Conservation (phyloP, 2,888 invertebrate species). For the Agriopis leucophaearia region DNA sequence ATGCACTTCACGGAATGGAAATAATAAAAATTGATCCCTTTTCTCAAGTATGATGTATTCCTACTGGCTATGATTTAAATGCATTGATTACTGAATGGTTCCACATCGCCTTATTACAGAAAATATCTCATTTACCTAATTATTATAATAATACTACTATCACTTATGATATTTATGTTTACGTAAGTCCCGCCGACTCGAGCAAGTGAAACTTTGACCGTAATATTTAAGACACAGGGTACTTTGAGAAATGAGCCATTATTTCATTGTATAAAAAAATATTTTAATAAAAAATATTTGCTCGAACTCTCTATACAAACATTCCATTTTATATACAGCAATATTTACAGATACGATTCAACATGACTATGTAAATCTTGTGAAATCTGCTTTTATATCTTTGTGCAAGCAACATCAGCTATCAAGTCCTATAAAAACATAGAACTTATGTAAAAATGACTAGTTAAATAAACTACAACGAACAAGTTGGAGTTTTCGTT, state of each 20-base stretch:
- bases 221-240: constrained; percentile 16
- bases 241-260: constrained; percentile 35
- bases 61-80: constrained; percentile 25
- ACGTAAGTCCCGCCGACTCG: constrained; percentile 31
- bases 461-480: constrained; percentile 29
- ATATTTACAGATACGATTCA: constrained; percentile 65
- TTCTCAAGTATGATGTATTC: constrained; percentile 13
- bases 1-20: constrained; percentile 50
- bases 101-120: constrained; percentile 57
- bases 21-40: constrained; percentile 38
- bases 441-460: constrained; percentile 36
- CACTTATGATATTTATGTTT: constrained; percentile 37
- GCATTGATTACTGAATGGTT: constrained; percentile 68
- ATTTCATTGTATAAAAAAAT: constrained; percentile 71
- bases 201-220: constrained; percentile 34
- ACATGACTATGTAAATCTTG: constrained; percentile 44
- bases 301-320: constrained; percentile 77
- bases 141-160: constrained; percentile 41
- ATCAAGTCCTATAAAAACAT: constrained; percentile 36
- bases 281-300: constrained; percentile 79
- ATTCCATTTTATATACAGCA: constrained; percentile 70
- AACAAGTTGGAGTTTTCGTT: constrained; percentile 32
- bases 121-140: constrained; percentile 36
- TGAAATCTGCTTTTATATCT: constrained; percentile 44
- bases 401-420: constrained; percentile 54